Evolutionary conservation across 2,797 vertebrate species (phyloP), one percentile per base, ranked within the genome.

Genomic region (Clarias platycephalus): DNA sequence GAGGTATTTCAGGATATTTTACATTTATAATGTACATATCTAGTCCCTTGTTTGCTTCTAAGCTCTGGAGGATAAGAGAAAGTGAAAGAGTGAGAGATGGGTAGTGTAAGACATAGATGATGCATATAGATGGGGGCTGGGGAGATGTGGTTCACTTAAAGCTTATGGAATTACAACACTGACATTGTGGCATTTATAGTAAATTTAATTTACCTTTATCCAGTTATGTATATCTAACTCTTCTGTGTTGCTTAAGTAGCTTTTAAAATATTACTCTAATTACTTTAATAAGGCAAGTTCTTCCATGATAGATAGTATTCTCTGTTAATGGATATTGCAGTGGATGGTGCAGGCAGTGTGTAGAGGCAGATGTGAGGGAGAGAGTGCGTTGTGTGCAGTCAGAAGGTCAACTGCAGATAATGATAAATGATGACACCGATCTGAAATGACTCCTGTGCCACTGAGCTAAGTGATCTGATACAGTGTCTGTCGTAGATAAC

Each of bases 371-470:
- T 87, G 87, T 67, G 85, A 37, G 82, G 81, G 55, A 18, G 86
- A 86, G 83, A 91, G 89, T 83, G 84, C 85, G 66, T 71, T 24
- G 58, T 10, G 20, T 88, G 88, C 75, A 89, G 85, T 92, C 89
- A 86, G 90, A 93, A 93, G 94, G 93, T 94, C 90, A 88, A 89
- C 88, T 89, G 91, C 90, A 88, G 91, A 93, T 92, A 89, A 91
- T 92, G 94, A 94, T 93, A 88, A 90, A 91, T 90, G 92, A 93
- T 92, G 91, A 88, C 87, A 89, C 83, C 89, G 88, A 88, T 90
- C 83, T 84, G 85, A 88, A 87, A 88, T 58, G 40, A 87, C 90
- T 89, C 62, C 88, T 80, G 86, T 80, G 89, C 89, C 62, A 18
- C 40, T 68, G 90, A 89, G 90, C 91, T 82, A 78, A 85, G 83